phyloP scores from a whole-genome alignment of 2,888 invertebrate genomes.

The Drosophila nigricruria region DNA sequence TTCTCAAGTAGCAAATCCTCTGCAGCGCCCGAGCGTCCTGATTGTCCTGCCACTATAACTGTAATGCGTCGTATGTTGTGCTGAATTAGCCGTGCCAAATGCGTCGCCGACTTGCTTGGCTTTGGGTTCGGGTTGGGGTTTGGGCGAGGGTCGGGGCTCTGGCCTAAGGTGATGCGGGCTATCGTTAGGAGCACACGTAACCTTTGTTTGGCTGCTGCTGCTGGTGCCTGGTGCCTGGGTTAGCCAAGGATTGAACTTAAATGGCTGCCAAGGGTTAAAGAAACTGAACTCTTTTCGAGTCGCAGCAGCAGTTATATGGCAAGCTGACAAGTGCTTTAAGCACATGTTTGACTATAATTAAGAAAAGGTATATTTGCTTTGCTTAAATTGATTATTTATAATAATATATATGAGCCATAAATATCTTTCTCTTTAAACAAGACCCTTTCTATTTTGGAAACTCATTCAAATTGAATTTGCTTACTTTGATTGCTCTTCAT shows the following conservation, averaged over 20 bases:
- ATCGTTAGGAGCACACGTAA: slow-evolving; percentile 38
- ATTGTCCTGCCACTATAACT: slow-evolving; percentile 31
- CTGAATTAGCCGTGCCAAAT: slow-evolving; percentile 67
- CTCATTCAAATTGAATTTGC: not conserved
- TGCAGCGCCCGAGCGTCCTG: slow-evolving; percentile 15
- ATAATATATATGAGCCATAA: not conserved
- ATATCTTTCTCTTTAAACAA: not conserved
- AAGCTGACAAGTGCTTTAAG: not conserved
- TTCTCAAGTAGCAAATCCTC: slow-evolving; percentile 66
- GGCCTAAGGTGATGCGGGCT: slow-evolving; percentile 56
- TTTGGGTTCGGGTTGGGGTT: not conserved
- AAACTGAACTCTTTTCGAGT: slow-evolving; percentile 8
- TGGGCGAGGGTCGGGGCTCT: slow-evolving; percentile 12
- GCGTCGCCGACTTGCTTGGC: slow-evolving; percentile 51
- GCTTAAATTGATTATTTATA: not conserved
- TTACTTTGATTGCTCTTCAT: not conserved
- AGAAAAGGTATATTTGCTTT: not conserved
- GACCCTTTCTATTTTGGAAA: not conserved
- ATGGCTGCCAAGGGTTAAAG: slow-evolving; percentile 30
- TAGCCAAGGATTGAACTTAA: slow-evolving; percentile 37
- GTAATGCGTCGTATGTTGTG: slow-evolving; percentile 58
- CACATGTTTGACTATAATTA: not conserved
- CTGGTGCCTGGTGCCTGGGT: slow-evolving; percentile 24
- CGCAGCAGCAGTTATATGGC: not conserved
- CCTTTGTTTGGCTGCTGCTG: slow-evolving; percentile 38